A percentile compares a stretch with the other conserved stretches of the same genome.
Evolutionary conservation across 2,888 invertebrate genomes (phyloP).

Genomic region (Eucriotettix oculatus): DNA sequence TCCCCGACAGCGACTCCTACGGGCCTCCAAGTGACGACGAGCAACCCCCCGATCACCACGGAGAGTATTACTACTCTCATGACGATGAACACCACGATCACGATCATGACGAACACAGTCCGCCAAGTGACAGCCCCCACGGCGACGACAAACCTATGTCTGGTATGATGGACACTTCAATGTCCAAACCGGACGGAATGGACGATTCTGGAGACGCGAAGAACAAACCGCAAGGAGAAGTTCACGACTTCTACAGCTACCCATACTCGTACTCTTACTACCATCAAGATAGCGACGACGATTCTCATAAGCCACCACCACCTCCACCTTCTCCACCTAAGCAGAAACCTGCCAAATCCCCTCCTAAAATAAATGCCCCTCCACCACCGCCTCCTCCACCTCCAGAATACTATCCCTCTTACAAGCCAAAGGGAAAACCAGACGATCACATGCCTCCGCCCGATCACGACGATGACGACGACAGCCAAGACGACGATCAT

Average conservation of each 20-base stretch:
- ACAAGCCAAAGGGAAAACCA: neutral
- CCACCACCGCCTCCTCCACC: neutral
- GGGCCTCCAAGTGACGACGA: too few relatives aligned
- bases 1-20: too few relatives aligned
- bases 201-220: too few relatives aligned
- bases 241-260: too few relatives aligned
- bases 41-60: too few relatives aligned
- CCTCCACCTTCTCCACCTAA: neutral
- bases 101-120: neutral
- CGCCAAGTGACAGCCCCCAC: neutral
- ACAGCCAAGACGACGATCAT: neutral
- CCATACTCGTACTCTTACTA: too few relatives aligned
- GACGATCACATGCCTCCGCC: neutral
- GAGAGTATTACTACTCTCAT: neutral
- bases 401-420: neutral
- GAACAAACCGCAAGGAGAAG: too few relatives aligned
- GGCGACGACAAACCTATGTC: too few relatives aligned
- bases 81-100: neutral
- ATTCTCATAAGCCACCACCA: neutral
- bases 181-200: too few relatives aligned
- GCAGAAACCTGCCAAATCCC: too few relatives aligned
- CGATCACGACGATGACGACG: neutral
- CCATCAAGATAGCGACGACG: neutral
- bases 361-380: neutral
- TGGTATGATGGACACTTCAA: too few relatives aligned